Evolutionary conservation across 1,140 invertebrate genomes (phyloP).

Genomic region (Chrysoperla carnea): DNA sequence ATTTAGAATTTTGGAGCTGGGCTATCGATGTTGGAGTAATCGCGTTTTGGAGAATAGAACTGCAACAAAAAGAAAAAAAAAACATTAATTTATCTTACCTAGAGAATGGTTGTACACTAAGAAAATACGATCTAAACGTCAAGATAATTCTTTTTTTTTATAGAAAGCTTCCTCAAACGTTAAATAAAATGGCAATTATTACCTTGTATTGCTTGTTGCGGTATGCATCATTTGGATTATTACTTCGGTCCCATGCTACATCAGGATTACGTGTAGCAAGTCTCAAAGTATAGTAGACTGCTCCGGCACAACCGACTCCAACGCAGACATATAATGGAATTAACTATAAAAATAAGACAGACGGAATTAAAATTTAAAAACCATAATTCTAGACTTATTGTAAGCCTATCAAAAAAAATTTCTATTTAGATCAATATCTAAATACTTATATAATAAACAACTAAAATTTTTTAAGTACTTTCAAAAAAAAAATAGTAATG

Average conservation of each 20-base stretch:
- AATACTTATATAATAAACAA: neutral
- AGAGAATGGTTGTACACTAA: too few relatives aligned
- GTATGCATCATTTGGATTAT: slow-evolving; percentile 65
- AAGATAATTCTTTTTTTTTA: too few relatives aligned
- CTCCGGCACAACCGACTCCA: slow-evolving; percentile 36
- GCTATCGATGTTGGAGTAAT: slow-evolving; percentile 38
- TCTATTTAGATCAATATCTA: neutral
- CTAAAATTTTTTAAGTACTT: too few relatives aligned
- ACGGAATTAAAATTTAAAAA: slow-evolving; percentile 5
- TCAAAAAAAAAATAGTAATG: too few relatives aligned
- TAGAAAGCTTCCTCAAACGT: too few relatives aligned
- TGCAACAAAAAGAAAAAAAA: slow-evolving; percentile 25
- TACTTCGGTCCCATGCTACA: slow-evolving; percentile 52
- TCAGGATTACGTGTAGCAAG: slow-evolving; percentile 59
- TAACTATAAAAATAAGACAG: slow-evolving; percentile 31
- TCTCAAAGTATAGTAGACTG: slow-evolving; percentile 41
- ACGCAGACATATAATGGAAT: slow-evolving; percentile 62
- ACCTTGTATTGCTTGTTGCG: slow-evolving; percentile 69
- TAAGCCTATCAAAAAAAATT: slow-evolving; percentile 4
- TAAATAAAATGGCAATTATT: too few relatives aligned
- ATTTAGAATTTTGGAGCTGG: slow-evolving; percentile 43
- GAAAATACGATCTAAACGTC: too few relatives aligned
- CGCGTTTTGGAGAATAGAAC: slow-evolving; percentile 44
- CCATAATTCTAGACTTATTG: too few relatives aligned
- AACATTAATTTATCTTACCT: too few relatives aligned